A percentile compares a stretch with the other conserved stretches of the same genome.
Conservation (phyloP, 2,113 vertebrate species). For the Sterrhoptilus dennistouni region DNA sequence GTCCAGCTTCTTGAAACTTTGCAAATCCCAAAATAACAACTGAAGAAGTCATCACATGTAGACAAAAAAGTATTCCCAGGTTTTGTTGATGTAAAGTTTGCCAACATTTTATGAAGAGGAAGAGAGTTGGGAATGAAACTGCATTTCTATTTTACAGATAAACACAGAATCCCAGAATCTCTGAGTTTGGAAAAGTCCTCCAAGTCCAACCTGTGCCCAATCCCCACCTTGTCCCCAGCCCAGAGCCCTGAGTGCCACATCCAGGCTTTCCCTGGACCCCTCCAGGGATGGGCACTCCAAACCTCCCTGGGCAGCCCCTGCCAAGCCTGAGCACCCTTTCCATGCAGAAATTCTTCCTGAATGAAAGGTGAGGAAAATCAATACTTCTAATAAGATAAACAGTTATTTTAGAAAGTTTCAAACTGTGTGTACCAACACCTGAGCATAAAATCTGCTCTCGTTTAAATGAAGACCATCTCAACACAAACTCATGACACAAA, state of each 20-base stretch:
- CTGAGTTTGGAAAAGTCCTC: not conserved
- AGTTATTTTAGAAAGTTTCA: not conserved
- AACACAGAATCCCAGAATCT: not conserved
- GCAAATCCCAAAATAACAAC: not conserved
- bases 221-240: not conserved
- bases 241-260: not conserved
- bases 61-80: not conserved
- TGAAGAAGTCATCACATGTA: not conserved
- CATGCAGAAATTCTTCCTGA: not conserved
- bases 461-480: not conserved
- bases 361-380: not conserved
- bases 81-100: not conserved
- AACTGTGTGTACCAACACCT: not conserved
- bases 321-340: fast-evolving
- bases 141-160: not conserved
- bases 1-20: not conserved
- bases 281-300: not conserved
- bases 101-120: not conserved
- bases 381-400: not conserved
- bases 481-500: not conserved
- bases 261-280: not conserved
- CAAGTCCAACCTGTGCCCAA: fast-evolving
- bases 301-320: not conserved
- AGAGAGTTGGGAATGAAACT: not conserved
- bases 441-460: fast-evolving